Base-by-base conservation (phyloP, 2,113 vertebrate genomes). In the Cynopterus brachyotis region DNA sequence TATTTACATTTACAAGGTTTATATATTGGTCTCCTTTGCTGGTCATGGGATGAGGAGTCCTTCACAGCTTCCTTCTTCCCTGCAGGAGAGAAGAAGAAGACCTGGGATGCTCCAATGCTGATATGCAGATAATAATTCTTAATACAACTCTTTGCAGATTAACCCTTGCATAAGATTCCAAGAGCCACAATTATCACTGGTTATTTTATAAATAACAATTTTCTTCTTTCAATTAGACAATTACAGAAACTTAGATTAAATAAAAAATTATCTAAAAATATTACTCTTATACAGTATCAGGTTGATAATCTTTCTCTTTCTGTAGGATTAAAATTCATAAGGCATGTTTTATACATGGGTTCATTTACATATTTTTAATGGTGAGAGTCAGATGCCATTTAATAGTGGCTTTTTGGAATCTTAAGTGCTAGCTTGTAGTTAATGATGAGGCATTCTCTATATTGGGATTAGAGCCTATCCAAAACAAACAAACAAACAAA, bases 301-400 rank as follows among this genome's bases (percentile, higher is more conserved):
- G n/a, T 32, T 95, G 37, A 62, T 87, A 84, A 95, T 70, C 17
- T 7, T 89, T 79, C 6, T 91, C 28, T 57, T 93, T 60, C 47
- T 50, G 75, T 42, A 80, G 12, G 2, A 91, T 88, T 83, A 81
- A 69, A 95, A 53, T 15, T 57, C 13, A 72, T 37, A 91, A 5
- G 28, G 3, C 20, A 76, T 35, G 24, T n/a, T 1, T 9, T 78
- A 20, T 50, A 42, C 20, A 9, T 87, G 42, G 6, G 10, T 60
- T 80, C 73, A 37, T 62, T 78, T 28, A 10, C 64, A 22, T 81
- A 35, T 64, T 84, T 57, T 59, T 76, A 62, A 82, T 26, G 12
- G 28, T 57, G n/a, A 28, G 12, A 73, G 15, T 59, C 59, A 57
- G 47, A 50, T 3, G 12, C 13, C 47, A 50, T 50, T 50, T 50